phyloP scores from a whole-genome alignment of 2,797 vertebrate genomes.

The Enteromius thamalakanensis region DNA sequence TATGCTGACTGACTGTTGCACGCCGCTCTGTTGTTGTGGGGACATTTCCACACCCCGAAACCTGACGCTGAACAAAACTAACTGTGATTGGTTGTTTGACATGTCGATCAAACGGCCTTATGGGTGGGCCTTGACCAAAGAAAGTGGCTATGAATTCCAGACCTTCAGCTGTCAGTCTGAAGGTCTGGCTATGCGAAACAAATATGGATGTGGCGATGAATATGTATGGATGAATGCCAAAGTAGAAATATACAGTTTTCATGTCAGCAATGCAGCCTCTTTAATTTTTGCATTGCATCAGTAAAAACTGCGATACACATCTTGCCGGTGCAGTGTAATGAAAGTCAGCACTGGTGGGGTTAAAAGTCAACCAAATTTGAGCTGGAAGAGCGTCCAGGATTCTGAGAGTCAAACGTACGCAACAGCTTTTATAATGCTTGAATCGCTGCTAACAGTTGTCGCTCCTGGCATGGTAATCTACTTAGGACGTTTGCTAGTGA shows the following conservation, averaged over 20 bases:
- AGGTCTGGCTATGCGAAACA: too few relatives aligned
- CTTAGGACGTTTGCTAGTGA: conserved; percentile 52
- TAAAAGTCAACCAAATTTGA: conserved; percentile 17
- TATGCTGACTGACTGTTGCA: too few relatives aligned
- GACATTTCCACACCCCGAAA: too few relatives aligned
- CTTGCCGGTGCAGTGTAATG: not conserved
- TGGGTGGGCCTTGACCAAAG: too few relatives aligned
- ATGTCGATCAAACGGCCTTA: too few relatives aligned
- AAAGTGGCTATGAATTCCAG: too few relatives aligned
- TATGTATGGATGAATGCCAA: not conserved
- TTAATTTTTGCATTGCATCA: not conserved
- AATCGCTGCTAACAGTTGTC: conserved; percentile 40
- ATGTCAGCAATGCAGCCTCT: not conserved
- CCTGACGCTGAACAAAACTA: too few relatives aligned
- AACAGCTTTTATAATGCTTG: conserved; percentile 4
- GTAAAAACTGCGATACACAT: not conserved
- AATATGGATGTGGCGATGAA: not conserved
- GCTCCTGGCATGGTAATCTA: conserved; percentile 28
- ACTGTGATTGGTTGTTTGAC: too few relatives aligned
- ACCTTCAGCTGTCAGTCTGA: too few relatives aligned
- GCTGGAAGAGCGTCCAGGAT: not conserved
- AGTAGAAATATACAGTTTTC: not conserved
- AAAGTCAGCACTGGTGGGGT: not conserved
- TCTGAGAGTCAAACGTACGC: conserved; percentile 1
- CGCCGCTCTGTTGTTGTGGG: too few relatives aligned